Percentiles rank a stretch among this genome's conserved stretches.
Conservation (phyloP, 2,797 vertebrate species). For the Molossus molossus region DNA sequence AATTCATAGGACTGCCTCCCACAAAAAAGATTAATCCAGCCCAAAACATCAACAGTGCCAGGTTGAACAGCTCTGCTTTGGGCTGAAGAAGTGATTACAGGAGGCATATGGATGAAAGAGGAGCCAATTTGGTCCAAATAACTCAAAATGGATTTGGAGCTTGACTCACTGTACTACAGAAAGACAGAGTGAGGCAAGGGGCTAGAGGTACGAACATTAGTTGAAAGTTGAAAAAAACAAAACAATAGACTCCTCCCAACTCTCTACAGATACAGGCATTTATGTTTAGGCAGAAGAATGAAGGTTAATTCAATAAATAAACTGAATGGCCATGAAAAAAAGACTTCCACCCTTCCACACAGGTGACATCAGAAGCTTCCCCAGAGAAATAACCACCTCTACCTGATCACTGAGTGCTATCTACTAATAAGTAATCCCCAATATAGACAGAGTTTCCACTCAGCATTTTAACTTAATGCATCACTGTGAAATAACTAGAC, state of each 20-base stretch:
- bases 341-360: background rate
- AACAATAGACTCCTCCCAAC: background rate
- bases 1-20: background rate
- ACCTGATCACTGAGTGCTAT: background rate
- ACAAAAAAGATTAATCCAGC: background rate
- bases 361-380: background rate
- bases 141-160: background rate
- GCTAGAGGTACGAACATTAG: background rate
- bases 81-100: background rate
- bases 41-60: background rate
- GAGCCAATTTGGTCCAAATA: background rate
- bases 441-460: background rate
- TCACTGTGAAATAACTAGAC: constrained; percentile 22
- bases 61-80: background rate
- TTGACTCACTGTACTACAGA: background rate
- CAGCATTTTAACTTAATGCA: constrained; percentile 35
- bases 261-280: background rate
- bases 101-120: background rate
- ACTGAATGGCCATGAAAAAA: background rate
- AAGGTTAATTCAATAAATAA: constrained; percentile 36
- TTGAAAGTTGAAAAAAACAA: background rate
- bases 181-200: background rate
- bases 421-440: background rate
- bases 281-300: background rate
- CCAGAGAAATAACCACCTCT: constrained; percentile 26